Base-by-base conservation (phyloP, 2,888 invertebrate species). In the Melolontha melolontha region DNA sequence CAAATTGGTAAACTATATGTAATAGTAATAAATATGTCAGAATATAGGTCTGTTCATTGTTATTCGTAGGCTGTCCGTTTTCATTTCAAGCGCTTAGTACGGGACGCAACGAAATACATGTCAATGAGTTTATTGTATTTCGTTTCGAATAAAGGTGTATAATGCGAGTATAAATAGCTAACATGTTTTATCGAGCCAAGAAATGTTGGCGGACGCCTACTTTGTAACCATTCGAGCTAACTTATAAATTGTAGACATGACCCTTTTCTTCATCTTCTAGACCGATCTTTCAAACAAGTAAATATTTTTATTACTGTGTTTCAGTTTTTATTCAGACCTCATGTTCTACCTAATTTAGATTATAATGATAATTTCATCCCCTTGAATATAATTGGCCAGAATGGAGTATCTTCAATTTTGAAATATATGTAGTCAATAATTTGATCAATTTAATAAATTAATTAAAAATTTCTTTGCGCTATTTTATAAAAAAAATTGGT, bases 51-150 rank as follows among this genome's bases (percentile, higher is more conserved):
- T 54, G 40, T 10, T 17, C 40, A 54, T 54, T 39, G 34, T 34
- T 34, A 39, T 54, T 54, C 54, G 40, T 54, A 39, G 54, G 40
- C 14, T 54, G 54, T 54, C 14, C 29, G 51, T 14, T 10, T 29
- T 12, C 29, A 8, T 6, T 34, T 34, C 34, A 10, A 34, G 6
- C 49, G 22, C 49, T 49, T 5, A 17, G 16, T 17, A 49, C 49
- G 22, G 22, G 8, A 49, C 22, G 12, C 22, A 49, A 49, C 17
- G 22, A 42, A 62, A 62, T 62, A 34, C 59, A 62, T 62, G 59
- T 62, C 59, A 62, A 62, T 62, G 47, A 47, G 59, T 62, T 62
- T 62, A 62, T 62, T 62, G 59, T 47, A 62, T 62, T 62, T 47
- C 34, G 34, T 47, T 47, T 62, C 22, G 16, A 47, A 49, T 47